Base-by-base conservation (phyloP, 1,140 invertebrate species). In the Cephus cinctus region DNA sequence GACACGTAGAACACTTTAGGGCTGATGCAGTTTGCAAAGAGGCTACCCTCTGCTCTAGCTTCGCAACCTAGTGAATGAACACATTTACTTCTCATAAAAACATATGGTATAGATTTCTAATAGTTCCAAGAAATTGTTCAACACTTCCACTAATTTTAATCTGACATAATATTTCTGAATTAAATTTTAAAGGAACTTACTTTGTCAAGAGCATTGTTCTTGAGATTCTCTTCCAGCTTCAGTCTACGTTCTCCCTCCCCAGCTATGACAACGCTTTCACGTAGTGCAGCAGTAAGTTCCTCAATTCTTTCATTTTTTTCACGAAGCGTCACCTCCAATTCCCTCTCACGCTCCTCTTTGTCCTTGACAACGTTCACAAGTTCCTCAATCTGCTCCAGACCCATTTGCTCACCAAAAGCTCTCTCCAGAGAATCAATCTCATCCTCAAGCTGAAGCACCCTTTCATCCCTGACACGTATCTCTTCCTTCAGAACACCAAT, bases 41-140 rank as follows among this genome's bases (percentile, higher is more conserved):
- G 48, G 83, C 75, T 44, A 90, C 75, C 19, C 83, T 78, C 51
- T 86, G 82, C 48, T 88, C 84, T 69, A 91, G 71, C 67, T 87
- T 87, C 9, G 77, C 76, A 57, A 91, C 83, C 89, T 93, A 57
- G 20, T n/a, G n/a, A n/a, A n/a, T n/a, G n/a, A n/a, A n/a, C n/a
- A n/a, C n/a, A n/a, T n/a, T n/a, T n/a, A n/a, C n/a, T n/a, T n/a
- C n/a, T n/a, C n/a, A n/a, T n/a, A n/a, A n/a, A n/a, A n/a, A n/a
- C n/a, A n/a, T n/a, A n/a, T n/a, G n/a, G n/a, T n/a, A n/a, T n/a
- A n/a, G n/a, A n/a, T n/a, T n/a, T n/a, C n/a, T n/a, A n/a, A n/a
- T n/a, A n/a, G n/a, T n/a, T n/a, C n/a, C n/a, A n/a, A n/a, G n/a
- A n/a, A n/a, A n/a, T n/a, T n/a, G n/a, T n/a, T n/a, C n/a, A n/a